These are phyloP conservation scores for Epizoanthus rinbou DNA, from an alignment of 92 coral and sea anemone species.

Conservation along the genomic window DNA sequence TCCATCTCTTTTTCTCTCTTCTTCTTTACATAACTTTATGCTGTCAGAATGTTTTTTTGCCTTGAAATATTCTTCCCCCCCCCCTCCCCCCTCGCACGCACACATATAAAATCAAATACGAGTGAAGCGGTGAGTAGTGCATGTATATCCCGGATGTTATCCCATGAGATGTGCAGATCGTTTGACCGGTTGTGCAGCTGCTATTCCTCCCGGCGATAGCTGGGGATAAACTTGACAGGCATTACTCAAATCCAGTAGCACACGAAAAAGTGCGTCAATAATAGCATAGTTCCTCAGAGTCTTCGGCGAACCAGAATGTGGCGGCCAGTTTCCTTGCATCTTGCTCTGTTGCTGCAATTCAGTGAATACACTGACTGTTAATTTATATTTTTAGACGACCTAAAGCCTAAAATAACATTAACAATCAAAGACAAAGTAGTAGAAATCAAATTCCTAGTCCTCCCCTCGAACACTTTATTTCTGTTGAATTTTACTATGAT, in stretches of 20 bases:
- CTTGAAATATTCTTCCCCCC: no score
- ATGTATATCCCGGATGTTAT: background rate
- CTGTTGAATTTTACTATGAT: no score
- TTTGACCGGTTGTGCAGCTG: background rate
- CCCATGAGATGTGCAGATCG: background rate
- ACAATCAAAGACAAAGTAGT: background rate
- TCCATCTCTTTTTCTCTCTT: no score
- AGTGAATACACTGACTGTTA: background rate
- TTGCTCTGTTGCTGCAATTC: slow-evolving; percentile 4
- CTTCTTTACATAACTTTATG: no score
- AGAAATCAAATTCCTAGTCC: no score
- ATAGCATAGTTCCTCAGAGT: slow-evolving; percentile 29
- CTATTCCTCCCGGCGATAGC: background rate
- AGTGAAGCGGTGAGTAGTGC: background rate
- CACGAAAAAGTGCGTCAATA: background rate
- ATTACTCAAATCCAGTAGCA: background rate
- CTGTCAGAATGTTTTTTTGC: no score
- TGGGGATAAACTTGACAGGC: slow-evolving; percentile 30
- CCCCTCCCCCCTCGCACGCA: no score
- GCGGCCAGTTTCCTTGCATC: background rate
- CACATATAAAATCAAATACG: background rate
- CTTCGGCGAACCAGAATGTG: background rate
- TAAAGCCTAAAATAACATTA: background rate
- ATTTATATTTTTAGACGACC: background rate
- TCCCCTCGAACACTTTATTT: background rate